Conservation (phyloP, 2,797 vertebrate genomes). For the Rhabdomys pumilio region DNA sequence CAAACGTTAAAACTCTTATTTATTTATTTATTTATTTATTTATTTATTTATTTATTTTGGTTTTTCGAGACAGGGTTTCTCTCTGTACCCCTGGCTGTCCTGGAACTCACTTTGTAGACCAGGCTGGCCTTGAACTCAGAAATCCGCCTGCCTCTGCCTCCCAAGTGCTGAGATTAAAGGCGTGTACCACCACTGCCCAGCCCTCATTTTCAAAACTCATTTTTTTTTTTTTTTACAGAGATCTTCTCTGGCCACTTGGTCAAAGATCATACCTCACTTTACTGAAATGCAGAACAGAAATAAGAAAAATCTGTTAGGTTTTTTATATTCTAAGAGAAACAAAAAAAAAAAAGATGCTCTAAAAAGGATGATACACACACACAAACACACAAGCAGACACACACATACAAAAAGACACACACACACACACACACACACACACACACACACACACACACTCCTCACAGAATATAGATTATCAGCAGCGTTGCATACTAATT, state of each 20-base stretch:
- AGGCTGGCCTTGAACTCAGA: too few relatives aligned
- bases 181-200: too few relatives aligned
- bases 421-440: background rate
- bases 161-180: too few relatives aligned
- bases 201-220: constrained; percentile 25
- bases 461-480: background rate
- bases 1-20: background rate
- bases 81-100: too few relatives aligned
- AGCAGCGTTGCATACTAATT: background rate
- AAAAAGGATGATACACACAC: background rate
- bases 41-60: too few relatives aligned
- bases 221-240: background rate
- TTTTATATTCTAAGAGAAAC: background rate
- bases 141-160: too few relatives aligned
- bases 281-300: background rate
- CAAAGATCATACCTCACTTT: background rate
- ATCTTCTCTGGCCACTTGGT: background rate
- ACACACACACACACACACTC: background rate
- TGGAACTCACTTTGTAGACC: too few relatives aligned
- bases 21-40: too few relatives aligned
- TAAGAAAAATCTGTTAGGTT: background rate
- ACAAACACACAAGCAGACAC: background rate
- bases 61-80: too few relatives aligned
- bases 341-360: background rate
- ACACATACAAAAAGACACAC: background rate